phyloP scores from a whole-genome alignment of 37 sponge, comb jelly and placozoan genomes.

The Aplysina aerophoba region DNA sequence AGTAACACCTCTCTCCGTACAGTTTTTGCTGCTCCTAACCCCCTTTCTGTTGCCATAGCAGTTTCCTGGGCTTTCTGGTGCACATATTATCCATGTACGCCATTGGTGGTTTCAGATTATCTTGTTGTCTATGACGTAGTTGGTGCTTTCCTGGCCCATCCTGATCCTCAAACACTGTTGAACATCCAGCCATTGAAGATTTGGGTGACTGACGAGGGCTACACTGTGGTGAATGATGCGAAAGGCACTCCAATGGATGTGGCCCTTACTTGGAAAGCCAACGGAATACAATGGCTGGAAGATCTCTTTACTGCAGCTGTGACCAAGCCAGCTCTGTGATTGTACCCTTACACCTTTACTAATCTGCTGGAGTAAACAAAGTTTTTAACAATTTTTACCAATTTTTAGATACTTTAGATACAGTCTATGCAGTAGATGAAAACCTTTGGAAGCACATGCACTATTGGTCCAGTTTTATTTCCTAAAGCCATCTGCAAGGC shows the following conservation, averaged over 20 bases:
- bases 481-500: too few species aligned
- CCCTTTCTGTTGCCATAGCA: background rate
- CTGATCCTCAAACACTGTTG: background rate
- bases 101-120: background rate
- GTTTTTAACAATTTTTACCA: too few species aligned
- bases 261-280: background rate
- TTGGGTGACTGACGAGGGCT: background rate
- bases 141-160: background rate
- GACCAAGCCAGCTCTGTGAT: too few species aligned
- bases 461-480: too few species aligned
- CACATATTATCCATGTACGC: background rate
- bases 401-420: too few species aligned
- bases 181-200: background rate
- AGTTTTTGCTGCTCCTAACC: background rate
- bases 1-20: background rate
- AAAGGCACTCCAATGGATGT: constrained; percentile 15
- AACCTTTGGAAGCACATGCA: too few species aligned
- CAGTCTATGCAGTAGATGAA: too few species aligned
- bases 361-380: too few species aligned
- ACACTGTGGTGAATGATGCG: constrained; percentile 17
- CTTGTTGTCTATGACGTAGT: background rate
- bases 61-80: background rate
- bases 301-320: too few species aligned
- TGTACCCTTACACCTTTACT: too few species aligned
- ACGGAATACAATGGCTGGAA: too few species aligned